phyloP scores from a whole-genome alignment of 2,888 invertebrate species.

The Diarsia mendica region DNA sequence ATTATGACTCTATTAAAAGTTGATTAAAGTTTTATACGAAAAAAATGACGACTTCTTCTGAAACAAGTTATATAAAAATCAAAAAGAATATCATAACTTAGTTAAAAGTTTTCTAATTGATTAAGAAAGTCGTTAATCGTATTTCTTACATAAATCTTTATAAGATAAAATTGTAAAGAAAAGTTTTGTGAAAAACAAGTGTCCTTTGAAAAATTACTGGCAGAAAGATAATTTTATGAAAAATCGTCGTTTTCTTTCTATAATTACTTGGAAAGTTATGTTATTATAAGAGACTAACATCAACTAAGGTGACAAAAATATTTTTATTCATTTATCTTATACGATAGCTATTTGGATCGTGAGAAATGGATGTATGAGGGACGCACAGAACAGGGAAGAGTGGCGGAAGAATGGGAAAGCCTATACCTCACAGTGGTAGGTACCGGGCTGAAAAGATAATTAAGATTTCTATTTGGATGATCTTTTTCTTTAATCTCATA shows the following conservation, averaged over 20 bases:
- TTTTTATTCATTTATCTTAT: too few species aligned
- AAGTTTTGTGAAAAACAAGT: constrained; percentile 19
- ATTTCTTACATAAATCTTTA: not conserved
- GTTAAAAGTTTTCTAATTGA: constrained; percentile 12
- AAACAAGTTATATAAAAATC: constrained; percentile 1
- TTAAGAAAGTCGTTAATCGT: constrained; percentile 24
- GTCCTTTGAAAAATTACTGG: not conserved
- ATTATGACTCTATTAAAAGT: not conserved
- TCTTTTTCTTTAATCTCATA: too few species aligned
- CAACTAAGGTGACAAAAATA: too few species aligned
- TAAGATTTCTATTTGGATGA: too few species aligned
- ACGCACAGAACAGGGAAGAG: too few species aligned
- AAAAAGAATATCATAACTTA: not conserved
- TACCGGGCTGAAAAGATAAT: too few species aligned
- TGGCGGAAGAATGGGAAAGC: too few species aligned
- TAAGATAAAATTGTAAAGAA: constrained; percentile 16
- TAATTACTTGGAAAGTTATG: not conserved
- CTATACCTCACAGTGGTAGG: too few species aligned
- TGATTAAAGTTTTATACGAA: not conserved
- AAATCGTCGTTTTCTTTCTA: not conserved
- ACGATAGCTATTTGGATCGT: too few species aligned
- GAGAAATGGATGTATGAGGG: too few species aligned
- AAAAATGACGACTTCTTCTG: not conserved
- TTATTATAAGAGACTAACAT: too few species aligned
- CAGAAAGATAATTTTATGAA: not conserved